A percentile compares a stretch with the other conserved stretches of the same genome.
Evolutionary conservation across 1,140 invertebrate species (phyloP).

Genomic region (Nephotettix cincticeps): DNA sequence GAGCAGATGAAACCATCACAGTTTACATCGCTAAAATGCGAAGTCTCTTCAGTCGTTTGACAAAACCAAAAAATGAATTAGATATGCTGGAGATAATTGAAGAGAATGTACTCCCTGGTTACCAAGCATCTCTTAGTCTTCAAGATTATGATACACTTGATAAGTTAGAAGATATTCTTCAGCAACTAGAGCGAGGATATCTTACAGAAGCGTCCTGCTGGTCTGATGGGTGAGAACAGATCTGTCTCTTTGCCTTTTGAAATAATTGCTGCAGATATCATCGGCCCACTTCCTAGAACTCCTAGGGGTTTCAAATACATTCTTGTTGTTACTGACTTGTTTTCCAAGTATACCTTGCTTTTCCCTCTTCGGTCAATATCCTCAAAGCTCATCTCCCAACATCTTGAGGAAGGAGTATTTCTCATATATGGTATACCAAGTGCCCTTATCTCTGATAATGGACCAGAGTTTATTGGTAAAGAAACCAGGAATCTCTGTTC

Average conservation of each 20-base stretch:
- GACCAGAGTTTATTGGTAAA: neutral
- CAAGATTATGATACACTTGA: neutral
- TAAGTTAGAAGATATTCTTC: neutral
- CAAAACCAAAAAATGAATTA: neutral
- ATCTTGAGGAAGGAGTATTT: neutral
- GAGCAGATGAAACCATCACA: neutral
- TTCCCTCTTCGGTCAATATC: neutral
- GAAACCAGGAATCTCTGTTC: neutral
- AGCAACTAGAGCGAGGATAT: constrained; percentile 42
- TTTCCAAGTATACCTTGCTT: neutral
- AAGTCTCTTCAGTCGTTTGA: neutral
- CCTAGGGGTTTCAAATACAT: neutral
- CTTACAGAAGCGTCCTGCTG: constrained; percentile 35
- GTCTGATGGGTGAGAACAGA: neutral
- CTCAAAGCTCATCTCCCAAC: neutral
- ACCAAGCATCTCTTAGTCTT: constrained; percentile 32
- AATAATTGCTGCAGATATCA: constrained; percentile 38
- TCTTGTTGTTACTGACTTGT: neutral
- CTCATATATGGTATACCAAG: neutral
- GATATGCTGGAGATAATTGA: neutral
- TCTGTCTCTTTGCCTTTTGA: neutral
- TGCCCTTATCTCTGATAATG: neutral
- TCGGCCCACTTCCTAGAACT: neutral
- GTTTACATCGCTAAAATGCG: neutral
- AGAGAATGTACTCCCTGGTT: neutral